phyloP scores from a whole-genome alignment of 2,888 invertebrate genomes.

The Epiblema foenella region DNA sequence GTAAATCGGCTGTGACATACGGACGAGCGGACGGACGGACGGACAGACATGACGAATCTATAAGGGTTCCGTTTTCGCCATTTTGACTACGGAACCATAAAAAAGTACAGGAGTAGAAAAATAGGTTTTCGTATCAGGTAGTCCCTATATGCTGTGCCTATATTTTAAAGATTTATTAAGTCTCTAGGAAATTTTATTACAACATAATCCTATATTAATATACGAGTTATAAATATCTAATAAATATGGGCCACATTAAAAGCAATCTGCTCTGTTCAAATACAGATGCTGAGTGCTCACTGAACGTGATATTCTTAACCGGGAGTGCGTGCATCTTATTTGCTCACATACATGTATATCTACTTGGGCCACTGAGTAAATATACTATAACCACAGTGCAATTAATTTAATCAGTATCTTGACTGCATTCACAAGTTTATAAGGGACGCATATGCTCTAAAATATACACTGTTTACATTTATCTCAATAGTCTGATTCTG shows the following conservation, averaged over 20 bases:
- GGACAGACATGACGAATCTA: too few relatives aligned
- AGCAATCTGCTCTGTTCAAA: slow-evolving; percentile 32
- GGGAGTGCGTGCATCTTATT: slow-evolving; percentile 32
- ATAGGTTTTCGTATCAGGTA: too few relatives aligned
- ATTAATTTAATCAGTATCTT: slow-evolving; percentile 33
- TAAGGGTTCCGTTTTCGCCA: too few relatives aligned
- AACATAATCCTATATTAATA: neutral
- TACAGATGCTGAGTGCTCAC: slow-evolving; percentile 30
- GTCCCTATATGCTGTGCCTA: neutral
- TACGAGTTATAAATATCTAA: slow-evolving; percentile 4
- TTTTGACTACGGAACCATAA: too few relatives aligned
- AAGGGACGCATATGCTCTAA: neutral
- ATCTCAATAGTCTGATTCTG: neutral
- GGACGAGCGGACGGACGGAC: too few relatives aligned
- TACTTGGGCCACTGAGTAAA: slow-evolving; percentile 31
- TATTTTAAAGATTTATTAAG: neutral
- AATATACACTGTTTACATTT: slow-evolving; percentile 9
- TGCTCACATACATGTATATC: slow-evolving; percentile 14
- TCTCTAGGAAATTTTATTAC: neutral
- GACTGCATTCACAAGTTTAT: slow-evolving; percentile 25
- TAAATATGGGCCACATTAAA: slow-evolving; percentile 30
- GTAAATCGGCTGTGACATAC: too few relatives aligned
- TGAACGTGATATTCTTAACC: slow-evolving; percentile 19
- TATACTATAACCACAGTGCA: slow-evolving; percentile 34
- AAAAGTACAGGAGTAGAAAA: too few relatives aligned